Evolutionary conservation across 1,140 invertebrate genomes (phyloP), one percentile per base, ranked within the genome.

Genomic region (Bombus waltoni): DNA sequence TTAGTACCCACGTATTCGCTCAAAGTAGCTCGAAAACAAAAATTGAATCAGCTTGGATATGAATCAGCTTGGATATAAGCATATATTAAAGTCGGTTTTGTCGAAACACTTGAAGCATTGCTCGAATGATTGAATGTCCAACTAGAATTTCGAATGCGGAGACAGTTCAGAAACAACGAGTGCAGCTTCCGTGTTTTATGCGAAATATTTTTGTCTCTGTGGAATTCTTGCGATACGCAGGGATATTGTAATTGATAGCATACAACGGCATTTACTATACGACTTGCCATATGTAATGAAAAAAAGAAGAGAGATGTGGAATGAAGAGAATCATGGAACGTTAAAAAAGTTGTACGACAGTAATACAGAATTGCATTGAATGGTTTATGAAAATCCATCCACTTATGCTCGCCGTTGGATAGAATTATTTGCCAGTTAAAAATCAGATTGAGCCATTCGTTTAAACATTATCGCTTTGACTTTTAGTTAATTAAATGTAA

Each of bases 231-330:
- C 28, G 77, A 35, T 79, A 32, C 40, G 65, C 11, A 42, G 42
- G 42, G 22, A 68, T 68, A 68, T 79, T 79, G 77, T 79, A 66
- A 68, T 68, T 47, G n/a, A 79, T 79, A 65, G 42, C 42, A 44
- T n/a, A n/a, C 65, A 65, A 68, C 42, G 11, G 40, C 68, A 68
- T 79, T 68, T 68, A 66, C 25, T 59, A 62, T n/a, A 68, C n/a
- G n/a, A 32, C 42, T 32, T n/a, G 47, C 25, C 38, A 40, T 15
- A 32, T 35, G 47, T 68, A 79, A 72, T n/a, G 28, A 15, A 42
- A 71, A 13, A 72, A 15, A 40, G 22, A 38, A n/a, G 4, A 11
- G 47, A 25, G 13, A 18, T 22, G 38, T 11, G 15, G 4, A 62
- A 77, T 40, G 38, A 65, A 32, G 35, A 40, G 57, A 65, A 35